Conservation (phyloP, 2,888 invertebrate species). For the Fragum fragum region DNA sequence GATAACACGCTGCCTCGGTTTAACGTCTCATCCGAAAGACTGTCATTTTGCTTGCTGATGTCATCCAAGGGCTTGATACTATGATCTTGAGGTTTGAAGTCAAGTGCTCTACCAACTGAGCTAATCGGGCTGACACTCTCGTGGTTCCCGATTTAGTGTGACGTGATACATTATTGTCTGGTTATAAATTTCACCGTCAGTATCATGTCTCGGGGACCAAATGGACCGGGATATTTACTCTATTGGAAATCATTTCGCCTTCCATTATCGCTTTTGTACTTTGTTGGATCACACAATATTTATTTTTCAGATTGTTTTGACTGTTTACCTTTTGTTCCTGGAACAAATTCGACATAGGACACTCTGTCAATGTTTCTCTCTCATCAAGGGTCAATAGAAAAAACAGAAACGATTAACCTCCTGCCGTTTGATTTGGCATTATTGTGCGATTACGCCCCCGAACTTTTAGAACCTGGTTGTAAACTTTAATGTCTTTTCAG, state of each 20-base stretch:
- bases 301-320: slow-evolving; percentile 29
- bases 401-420: neutral
- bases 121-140: too few species aligned
- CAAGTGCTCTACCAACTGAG: too few species aligned
- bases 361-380: slow-evolving; percentile 10
- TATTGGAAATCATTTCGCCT: slow-evolving; percentile 24
- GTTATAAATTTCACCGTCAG: neutral
- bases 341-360: slow-evolving; percentile 6
- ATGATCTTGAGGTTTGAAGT: too few species aligned
- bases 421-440: neutral
- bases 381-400: neutral
- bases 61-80: too few species aligned
- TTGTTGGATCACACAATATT: slow-evolving; percentile 27
- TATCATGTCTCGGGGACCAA: slow-evolving; percentile 11
- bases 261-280: slow-evolving; percentile 18
- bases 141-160: too few species aligned
- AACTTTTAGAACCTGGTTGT: neutral
- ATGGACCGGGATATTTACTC: slow-evolving; percentile 11
- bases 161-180: neutral
- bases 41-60: too few species aligned
- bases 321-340: slow-evolving; percentile 29
- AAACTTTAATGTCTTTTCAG: neutral
- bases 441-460: neutral
- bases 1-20: too few species aligned
- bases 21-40: too few species aligned